Conservation (phyloP, 1,140 invertebrate genomes). For the Lucilia sericata region DNA sequence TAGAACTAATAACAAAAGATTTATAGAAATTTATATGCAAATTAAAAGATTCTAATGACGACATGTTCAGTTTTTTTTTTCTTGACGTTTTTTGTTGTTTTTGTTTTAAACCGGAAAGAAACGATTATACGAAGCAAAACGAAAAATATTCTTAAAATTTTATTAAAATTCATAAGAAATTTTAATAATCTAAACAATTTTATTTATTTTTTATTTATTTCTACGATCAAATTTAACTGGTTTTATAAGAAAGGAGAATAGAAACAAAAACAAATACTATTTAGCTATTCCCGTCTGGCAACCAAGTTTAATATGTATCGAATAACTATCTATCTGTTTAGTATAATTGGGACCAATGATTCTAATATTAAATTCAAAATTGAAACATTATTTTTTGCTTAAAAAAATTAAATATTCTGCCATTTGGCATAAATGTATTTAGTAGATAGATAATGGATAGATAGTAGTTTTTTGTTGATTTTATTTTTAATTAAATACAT, state of each 20-base stretch:
- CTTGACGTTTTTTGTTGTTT: not conserved
- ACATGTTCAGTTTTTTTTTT: not conserved
- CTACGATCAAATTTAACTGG: not conserved
- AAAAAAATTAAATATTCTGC: not conserved
- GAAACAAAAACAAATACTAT: not conserved
- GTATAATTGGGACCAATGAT: not conserved
- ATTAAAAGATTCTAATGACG: conserved; percentile 9
- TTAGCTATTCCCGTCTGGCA: not conserved
- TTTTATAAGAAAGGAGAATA: not conserved
- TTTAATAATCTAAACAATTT: conserved; percentile 5
- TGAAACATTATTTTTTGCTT: conserved; percentile 2
- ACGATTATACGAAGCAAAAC: not conserved
- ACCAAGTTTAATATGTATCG: conserved; percentile 4
- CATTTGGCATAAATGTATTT: not conserved
- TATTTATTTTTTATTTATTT: not conserved
- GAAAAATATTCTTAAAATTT: not conserved
- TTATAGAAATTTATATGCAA: not conserved
- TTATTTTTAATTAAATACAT: not conserved
- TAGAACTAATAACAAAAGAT: conserved; percentile 22
- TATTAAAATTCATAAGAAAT: not conserved
- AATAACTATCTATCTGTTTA: not conserved
- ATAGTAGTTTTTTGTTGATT: too few relatives aligned
- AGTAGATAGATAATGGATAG: not conserved
- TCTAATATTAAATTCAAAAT: not conserved
- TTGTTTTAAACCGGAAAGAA: not conserved